Evolutionary conservation across 2,888 invertebrate genomes (phyloP), one percentile per base, ranked within the genome.

Genomic region (Ophion ellenae): DNA sequence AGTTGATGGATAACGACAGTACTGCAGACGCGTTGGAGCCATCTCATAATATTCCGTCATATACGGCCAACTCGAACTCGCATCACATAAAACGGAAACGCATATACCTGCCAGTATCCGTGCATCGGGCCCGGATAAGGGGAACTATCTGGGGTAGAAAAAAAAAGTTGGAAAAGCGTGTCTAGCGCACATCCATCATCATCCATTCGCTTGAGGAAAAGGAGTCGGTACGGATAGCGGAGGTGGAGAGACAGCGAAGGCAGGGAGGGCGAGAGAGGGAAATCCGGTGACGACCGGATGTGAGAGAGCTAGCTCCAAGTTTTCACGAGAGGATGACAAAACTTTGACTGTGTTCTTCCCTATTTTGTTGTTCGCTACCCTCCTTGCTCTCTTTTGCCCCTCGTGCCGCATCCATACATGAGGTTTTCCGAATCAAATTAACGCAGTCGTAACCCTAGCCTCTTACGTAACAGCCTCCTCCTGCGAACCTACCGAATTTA

Each of bases 151-250:
- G 81, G 40, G 59, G 45, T 10, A 32, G 57, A 53, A 40, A n/a
- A 59, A 75, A 59, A 75, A 83, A 85, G 76, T 83, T 78, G 69
- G 59, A 61, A 71, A 45, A 87, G 82, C 45, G 57, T 69, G 66
- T 76, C 71, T 57, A n/a, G 45, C 63, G 75, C 66, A 69, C 83
- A 87, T 88, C 88, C 82, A 88, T 88, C 88, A 88, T 86, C 87
- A 79, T 88, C 86, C 80, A 82, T 84, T 84, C 83, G 73, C 59
- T 20, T 17, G 61, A 76, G 71, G 28, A 67, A 76, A 80, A 32
- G 36, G 67, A 63, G 66, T 40, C 73, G 40, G 69, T 59, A 20
- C 28, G 83, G 10, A 17, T 24, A 17, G 20, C 7, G 32, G 9
- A 28, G n/a, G n/a, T 32, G 11, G 0, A 61, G 45, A 40, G 32